Evolutionary conservation across 2,888 invertebrate species (phyloP).

Genomic region (Stratiomys singularior): DNA sequence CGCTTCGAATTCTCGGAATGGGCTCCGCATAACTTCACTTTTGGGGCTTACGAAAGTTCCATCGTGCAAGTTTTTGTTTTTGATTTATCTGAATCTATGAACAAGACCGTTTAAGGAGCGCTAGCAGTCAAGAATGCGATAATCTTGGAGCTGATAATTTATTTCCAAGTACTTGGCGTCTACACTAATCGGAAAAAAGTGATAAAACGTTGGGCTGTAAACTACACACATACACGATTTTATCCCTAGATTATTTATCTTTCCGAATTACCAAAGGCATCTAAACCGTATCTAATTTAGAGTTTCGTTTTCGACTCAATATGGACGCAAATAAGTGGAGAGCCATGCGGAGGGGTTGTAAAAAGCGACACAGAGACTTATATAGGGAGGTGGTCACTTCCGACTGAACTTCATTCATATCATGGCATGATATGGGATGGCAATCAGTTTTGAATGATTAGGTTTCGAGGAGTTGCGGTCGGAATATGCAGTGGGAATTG

Average conservation of each 20-base stretch:
- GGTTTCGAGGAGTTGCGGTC: too few species aligned
- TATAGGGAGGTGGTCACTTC: not conserved
- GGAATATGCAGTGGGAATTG: too few species aligned
- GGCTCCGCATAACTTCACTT: not conserved
- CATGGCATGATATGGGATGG: too few species aligned
- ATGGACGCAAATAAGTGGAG: not conserved
- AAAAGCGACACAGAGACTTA: not conserved
- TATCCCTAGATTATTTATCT: not conserved
- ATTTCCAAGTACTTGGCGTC: not conserved
- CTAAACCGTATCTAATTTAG: not conserved
- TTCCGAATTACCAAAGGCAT: not conserved
- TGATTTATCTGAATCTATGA: constrained; percentile 35
- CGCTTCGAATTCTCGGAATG: not conserved
- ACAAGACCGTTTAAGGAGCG: not conserved
- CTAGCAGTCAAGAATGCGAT: not conserved
- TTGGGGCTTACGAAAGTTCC: not conserved
- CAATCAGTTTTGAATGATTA: too few species aligned
- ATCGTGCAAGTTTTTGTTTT: constrained; percentile 13
- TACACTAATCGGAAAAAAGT: not conserved
- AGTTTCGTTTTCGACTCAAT: not conserved
- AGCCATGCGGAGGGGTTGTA: not conserved
- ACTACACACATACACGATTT: not conserved
- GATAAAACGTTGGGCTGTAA: constrained; percentile 28
- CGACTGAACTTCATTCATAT: not conserved
- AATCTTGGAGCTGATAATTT: constrained; percentile 21